Base-by-base conservation (phyloP, 2,797 vertebrate species). In the Atherinosoma microstoma region DNA sequence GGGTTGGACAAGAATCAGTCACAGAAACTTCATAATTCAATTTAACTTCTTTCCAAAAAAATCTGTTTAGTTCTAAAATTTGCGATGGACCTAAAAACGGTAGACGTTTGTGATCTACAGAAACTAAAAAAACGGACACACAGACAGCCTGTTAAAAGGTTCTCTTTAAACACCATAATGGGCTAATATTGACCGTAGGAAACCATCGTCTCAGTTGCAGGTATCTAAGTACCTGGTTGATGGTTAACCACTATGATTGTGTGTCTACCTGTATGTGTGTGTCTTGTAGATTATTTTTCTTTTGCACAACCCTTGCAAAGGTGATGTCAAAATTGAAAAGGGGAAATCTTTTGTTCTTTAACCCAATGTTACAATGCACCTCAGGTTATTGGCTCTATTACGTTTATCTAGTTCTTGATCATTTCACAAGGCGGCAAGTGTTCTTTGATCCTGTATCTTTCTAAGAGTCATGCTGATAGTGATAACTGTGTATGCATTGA, bases 161-260 rank as follows among this genome's bases (percentile, higher is more conserved):
- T 85, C 85, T 80, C 58, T 84, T 76, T 62, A 45, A 73, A 76
- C 79, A 79, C 35, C 51, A 32, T 89, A 91, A 92, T 90, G 86
- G 89, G 49, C 87, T 79, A 91, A 91, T 92, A 87, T 90, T 91
- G 89, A 93, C 89, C 72, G 59, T 84, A 38, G 68, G 45, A 22
- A 63, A 73, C 34, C 70, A 70, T 80, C 76, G 82, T 79, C 73
- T 77, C 68, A 67, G 70, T 72, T 40, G 65, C 45, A 59, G 79
- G 36, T 16, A 62, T 64, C 75, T 67, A 71, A 63, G 66, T 58
- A 67, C 24, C 78, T 64, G 38, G 84, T 89, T 82, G 85, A 88
- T 91, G 84, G 69, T 90, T 89, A 91, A 92, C 85, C 32, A 73
- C 69, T 66, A 30, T 18, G 34, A 47, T 8, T 51, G 6, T 70